phyloP scores from a whole-genome alignment of 2,113 vertebrate species.

The Odontophorus gujanensis region DNA sequence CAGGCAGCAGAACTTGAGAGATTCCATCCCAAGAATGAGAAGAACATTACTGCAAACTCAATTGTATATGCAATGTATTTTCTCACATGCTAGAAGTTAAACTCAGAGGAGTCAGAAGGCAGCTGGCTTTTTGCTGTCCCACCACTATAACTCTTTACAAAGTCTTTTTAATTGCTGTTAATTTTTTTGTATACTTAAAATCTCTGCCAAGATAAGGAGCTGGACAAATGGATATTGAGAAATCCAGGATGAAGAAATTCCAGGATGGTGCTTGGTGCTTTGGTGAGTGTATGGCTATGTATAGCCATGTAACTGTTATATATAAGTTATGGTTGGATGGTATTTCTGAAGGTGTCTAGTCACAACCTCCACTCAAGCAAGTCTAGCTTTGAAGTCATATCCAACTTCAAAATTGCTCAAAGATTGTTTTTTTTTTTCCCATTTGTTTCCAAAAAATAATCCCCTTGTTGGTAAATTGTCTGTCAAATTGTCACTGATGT shows the following conservation, averaged over 20 bases:
- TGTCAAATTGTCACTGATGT: rapidly evolving
- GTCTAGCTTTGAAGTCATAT: background rate
- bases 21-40: background rate
- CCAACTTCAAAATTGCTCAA: background rate
- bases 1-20: background rate
- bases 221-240: background rate
- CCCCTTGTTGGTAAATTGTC: background rate
- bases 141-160: background rate
- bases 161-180: background rate
- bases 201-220: background rate
- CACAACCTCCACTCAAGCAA: background rate
- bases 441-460: background rate
- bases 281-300: rapidly evolving
- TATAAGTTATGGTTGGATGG: background rate
- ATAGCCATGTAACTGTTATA: background rate
- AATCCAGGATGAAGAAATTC: background rate
- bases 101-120: background rate
- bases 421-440: background rate
- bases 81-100: background rate
- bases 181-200: background rate
- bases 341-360: background rate
- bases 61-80: background rate
- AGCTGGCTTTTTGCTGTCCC: background rate
- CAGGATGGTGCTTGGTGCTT: background rate
- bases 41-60: background rate